Percentiles rank a stretch among this genome's conserved stretches.
phyloP scores from a whole-genome alignment of 2,113 vertebrate species.

The Colius striatus region DNA sequence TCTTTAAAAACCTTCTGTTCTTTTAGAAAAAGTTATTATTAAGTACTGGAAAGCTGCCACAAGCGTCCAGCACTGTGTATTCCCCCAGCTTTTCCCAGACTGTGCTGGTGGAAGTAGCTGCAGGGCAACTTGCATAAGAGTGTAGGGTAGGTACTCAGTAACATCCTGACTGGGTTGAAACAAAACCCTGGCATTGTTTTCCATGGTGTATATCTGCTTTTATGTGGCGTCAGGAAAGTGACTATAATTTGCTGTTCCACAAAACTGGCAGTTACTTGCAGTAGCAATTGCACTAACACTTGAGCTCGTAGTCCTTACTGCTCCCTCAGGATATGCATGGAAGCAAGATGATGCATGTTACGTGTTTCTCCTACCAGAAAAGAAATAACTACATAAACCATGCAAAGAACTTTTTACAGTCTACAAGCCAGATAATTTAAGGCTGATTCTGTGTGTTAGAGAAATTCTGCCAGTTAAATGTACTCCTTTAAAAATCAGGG shows the following conservation, averaged over 20 bases:
- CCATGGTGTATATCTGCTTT: neutral
- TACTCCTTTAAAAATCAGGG: neutral
- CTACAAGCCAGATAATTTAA: conserved; percentile 5
- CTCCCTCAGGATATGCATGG: conserved; percentile 21
- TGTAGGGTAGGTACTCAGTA: neutral
- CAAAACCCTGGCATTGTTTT: conserved; percentile 46
- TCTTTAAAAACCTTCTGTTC: neutral
- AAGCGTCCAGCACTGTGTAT: neutral
- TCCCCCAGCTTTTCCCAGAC: conserved; percentile 56
- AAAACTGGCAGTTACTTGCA: conserved; percentile 20
- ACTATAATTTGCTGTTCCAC: conserved; percentile 50
- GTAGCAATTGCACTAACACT: conserved; percentile 3
- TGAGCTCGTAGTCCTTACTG: neutral
- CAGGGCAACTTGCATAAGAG: conserved; percentile 44
- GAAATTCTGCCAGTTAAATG: conserved; percentile 11
- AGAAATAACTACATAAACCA: neutral
- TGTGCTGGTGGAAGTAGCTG: conserved; percentile 10
- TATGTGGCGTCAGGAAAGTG: conserved; percentile 48
- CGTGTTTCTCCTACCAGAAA: neutral
- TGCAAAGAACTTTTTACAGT: conserved; percentile 12
- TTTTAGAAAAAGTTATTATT: neutral
- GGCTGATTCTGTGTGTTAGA: neutral
- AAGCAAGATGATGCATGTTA: conserved; percentile 42
- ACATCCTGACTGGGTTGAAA: neutral
- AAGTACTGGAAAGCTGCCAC: conserved; percentile 30